Conservation (phyloP, 1,140 invertebrate genomes). For the Drosophila sucinea region DNA sequence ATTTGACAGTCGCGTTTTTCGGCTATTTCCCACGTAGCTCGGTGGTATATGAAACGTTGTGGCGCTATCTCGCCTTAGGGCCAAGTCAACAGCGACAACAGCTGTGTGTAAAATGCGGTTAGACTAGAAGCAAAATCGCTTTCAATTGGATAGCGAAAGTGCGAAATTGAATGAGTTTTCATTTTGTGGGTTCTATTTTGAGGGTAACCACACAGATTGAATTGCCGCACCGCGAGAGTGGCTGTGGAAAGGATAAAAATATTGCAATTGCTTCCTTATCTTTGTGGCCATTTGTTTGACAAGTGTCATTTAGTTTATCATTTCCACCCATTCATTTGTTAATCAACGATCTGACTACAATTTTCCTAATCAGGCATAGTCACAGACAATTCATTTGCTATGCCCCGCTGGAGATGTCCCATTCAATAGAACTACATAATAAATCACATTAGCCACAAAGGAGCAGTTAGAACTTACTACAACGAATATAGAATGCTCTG, state of each 20-base stretch:
- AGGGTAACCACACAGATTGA: constrained; percentile 41
- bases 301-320: constrained; percentile 41
- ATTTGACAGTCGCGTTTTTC: constrained; percentile 71
- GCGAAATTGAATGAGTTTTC: constrained; percentile 25
- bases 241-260: background rate
- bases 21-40: constrained; percentile 15
- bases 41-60: constrained; percentile 35
- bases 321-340: constrained; percentile 49
- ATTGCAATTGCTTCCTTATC: constrained; percentile 23
- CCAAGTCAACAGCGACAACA: constrained; percentile 54
- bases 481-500: constrained; percentile 27
- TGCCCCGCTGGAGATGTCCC: constrained; percentile 11
- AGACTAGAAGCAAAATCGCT: constrained; percentile 16
- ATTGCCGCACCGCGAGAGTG: background rate
- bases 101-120: constrained; percentile 59
- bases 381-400: constrained; percentile 32
- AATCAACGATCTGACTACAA: constrained; percentile 49
- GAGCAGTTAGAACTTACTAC: background rate
- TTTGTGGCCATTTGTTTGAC: constrained; percentile 13
- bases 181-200: constrained; percentile 36
- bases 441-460: constrained; percentile 43
- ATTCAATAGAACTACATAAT: constrained; percentile 51
- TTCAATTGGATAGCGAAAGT: constrained; percentile 26
- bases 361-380: constrained; percentile 45
- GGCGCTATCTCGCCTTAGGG: constrained; percentile 43